phyloP scores from a whole-genome alignment of 30 jellyfish, hydroid and myxozoan species.

The Mastigias papua region DNA sequence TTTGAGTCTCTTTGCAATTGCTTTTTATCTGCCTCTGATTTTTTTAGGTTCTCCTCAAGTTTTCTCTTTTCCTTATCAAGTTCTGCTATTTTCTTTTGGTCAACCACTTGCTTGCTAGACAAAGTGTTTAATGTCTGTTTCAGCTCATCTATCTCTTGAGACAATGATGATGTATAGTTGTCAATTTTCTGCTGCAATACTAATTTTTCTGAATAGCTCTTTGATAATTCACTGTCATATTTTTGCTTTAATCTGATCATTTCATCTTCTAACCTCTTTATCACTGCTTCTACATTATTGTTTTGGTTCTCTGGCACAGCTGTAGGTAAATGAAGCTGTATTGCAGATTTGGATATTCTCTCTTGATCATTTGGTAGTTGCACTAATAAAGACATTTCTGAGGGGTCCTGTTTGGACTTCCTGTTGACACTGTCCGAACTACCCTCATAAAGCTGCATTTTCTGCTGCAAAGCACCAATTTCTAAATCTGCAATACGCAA shows the following conservation, averaged over 20 bases:
- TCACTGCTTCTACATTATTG: background rate
- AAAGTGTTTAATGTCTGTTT: slow-evolving; percentile 38
- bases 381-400: background rate
- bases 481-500: slow-evolving; percentile 30
- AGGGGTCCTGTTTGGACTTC: slow-evolving; percentile 4
- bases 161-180: slow-evolving; percentile 32
- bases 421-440: background rate
- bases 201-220: slow-evolving; percentile 33
- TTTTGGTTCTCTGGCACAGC: background rate
- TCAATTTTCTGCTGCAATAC: slow-evolving; percentile 36
- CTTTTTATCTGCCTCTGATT: slow-evolving; percentile 39
- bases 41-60: slow-evolving; percentile 24
- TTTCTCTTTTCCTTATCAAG: slow-evolving; percentile 19
- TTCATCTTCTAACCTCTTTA: slow-evolving; percentile 40
- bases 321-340: background rate
- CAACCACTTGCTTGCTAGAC: slow-evolving; percentile 17
- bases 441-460: slow-evolving; percentile 5
- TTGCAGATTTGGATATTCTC: slow-evolving; percentile 28
- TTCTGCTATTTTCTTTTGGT: slow-evolving; percentile 38
- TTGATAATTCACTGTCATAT: slow-evolving; percentile 40
- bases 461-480: slow-evolving; percentile 24
- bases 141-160: slow-evolving; percentile 60
- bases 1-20: slow-evolving; percentile 20
- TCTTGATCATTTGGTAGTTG: slow-evolving; percentile 1
- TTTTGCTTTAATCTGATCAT: slow-evolving; percentile 18